Evolutionary conservation across 2,888 invertebrate genomes (phyloP), one percentile per base, ranked within the genome.

Genomic region (Agonopterix subpropinquella): DNA sequence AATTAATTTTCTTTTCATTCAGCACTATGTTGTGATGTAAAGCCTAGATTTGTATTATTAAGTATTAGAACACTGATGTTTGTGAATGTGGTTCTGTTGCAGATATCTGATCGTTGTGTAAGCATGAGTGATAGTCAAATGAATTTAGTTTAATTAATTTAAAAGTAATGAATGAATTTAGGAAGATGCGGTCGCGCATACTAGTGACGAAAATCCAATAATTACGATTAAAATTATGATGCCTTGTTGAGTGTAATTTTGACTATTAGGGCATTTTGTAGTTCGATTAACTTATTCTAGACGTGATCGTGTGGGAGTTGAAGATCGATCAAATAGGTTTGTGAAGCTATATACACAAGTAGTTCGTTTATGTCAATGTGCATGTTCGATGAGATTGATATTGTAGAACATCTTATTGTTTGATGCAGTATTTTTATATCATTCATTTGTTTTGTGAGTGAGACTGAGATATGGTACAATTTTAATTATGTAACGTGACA

Each of bases 141-240:
- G 80, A 77, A 79, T 80, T 83, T 86, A 87, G 86, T 80, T 80
- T 82, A 82, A 82, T 73, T 77, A 80, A 80, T 81, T 87, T 86
- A 86, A 84, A 42, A 71, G 77, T 64, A 80, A 81, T 84, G 82
- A 84, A 85, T 85, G 86, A 78, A 72, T 55, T 81, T 88, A 88
- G 77, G 81, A 86, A 84, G 67, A 83, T 88, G 88, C 88, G 87
- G 87, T 87, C 87, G 88, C 87, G 88, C 88, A 88, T 81, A 84
- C 72, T 88, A 88, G 83, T 85, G 73, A 87, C 87, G 87, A 86
- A 82, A 84, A 87, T 87, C 87, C 87, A 87, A 88, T 87, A 88
- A 87, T 84, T 80, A 86, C 77, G 80, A 74, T 80, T 79, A 73
- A 77, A 67, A 70, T 65, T 60, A 74, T 73, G 80, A 83, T 85